A percentile compares a stretch with the other conserved stretches of the same genome.
phyloP scores from a whole-genome alignment of 2,113 vertebrate genomes.

The Chionomys nivalis region DNA sequence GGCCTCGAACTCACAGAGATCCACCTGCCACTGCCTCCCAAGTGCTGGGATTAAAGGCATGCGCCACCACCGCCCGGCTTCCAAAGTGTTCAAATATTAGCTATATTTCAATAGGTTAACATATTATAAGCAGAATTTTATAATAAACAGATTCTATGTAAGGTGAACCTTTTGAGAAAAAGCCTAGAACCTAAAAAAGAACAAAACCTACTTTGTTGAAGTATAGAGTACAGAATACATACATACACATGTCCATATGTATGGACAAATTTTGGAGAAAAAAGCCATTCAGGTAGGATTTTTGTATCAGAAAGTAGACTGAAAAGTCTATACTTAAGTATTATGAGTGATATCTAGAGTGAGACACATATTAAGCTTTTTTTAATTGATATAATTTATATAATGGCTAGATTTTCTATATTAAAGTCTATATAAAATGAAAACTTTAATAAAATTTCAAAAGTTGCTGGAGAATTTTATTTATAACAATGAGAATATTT shows the following conservation, averaged over 20 bases:
- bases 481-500: background rate
- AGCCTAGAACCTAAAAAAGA: background rate
- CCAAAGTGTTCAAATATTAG: too few relatives aligned
- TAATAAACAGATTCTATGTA: background rate
- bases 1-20: too few relatives aligned
- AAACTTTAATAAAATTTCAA: background rate
- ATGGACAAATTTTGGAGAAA: background rate
- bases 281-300: background rate
- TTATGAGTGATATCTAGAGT: background rate
- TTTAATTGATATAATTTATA: background rate
- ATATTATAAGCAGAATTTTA: background rate
- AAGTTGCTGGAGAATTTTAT: background rate
- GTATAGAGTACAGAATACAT: background rate
- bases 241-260: background rate
- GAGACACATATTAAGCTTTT: background rate
- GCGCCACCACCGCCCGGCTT: too few relatives aligned
- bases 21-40: too few relatives aligned
- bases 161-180: background rate
- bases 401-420: background rate
- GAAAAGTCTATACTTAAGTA: background rate
- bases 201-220: background rate
- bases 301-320: background rate
- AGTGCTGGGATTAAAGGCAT: too few relatives aligned
- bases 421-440: background rate
- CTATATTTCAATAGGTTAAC: background rate